A percentile compares a stretch with the other conserved stretches of the same genome.
These are phyloP conservation scores for Trissolcus brochymenae DNA, from an alignment of 2,888 invertebrate species.

Conservation along the genomic window DNA sequence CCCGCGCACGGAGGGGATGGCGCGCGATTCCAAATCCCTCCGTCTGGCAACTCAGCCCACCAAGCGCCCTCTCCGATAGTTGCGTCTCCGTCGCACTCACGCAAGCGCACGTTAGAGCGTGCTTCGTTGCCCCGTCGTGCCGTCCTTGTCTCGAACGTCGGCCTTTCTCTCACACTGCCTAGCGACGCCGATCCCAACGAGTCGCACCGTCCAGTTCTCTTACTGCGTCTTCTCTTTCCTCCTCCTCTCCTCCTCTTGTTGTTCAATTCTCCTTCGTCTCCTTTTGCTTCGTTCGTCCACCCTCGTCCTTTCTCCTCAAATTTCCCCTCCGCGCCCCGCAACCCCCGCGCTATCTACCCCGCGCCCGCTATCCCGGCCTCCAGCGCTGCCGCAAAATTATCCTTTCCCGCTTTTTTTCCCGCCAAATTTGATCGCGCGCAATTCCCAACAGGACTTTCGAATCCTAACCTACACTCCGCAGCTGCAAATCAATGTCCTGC, in stretches of 20 bases:
- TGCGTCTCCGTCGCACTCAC: background rate
- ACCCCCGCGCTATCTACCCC: conserved; percentile 39
- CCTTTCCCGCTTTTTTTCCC: conserved; percentile 54
- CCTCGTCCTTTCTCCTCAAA: conserved; percentile 47
- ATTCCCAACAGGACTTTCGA: background rate
- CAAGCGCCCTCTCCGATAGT: conserved; percentile 1
- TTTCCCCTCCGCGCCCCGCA: background rate
- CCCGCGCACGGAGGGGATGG: conserved; percentile 17
- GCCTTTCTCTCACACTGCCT: background rate
- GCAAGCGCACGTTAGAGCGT: background rate
- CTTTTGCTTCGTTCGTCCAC: conserved; percentile 48
- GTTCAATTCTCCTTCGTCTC: conserved; percentile 16
- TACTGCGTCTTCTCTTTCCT: conserved; percentile 25
- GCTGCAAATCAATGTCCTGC: background rate
- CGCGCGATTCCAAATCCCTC: conserved; percentile 19
- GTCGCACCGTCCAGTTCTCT: conserved; percentile 19
- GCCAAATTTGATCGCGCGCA: conserved; percentile 21
- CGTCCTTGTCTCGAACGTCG: background rate
- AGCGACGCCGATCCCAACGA: conserved; percentile 14
- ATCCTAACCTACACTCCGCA: background rate
- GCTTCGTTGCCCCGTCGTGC: background rate
- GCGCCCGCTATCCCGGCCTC: background rate
- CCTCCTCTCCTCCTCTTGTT: conserved; percentile 19
- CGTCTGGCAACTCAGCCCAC: conserved; percentile 12
- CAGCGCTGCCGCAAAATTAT: conserved; percentile 4